phyloP scores from a whole-genome alignment of 2,888 invertebrate genomes.

The Horisme vitalbata region DNA sequence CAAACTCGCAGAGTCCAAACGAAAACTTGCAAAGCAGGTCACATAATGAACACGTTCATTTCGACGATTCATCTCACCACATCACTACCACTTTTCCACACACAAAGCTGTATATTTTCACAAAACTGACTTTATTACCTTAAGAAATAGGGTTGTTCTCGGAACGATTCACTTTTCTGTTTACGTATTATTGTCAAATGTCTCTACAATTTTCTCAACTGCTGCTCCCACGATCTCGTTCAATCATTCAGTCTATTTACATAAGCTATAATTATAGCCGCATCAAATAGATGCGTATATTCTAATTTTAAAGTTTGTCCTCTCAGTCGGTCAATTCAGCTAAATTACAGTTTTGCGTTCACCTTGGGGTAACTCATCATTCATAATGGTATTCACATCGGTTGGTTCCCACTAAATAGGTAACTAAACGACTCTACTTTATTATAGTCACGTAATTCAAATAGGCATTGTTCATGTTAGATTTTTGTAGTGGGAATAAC shows the following conservation, averaged over 20 bases:
- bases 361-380: slow-evolving; percentile 19
- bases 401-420: neutral
- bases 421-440: neutral
- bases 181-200: slow-evolving; percentile 10
- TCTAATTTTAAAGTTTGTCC: slow-evolving; percentile 30
- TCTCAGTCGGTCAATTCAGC: slow-evolving; percentile 15
- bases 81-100: neutral
- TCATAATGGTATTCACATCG: neutral
- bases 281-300: slow-evolving; percentile 44
- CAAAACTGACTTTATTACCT: neutral
- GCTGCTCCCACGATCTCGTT: slow-evolving; percentile 12
- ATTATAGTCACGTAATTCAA: too few relatives aligned
- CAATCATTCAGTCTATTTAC: slow-evolving; percentile 50
- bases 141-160: neutral
- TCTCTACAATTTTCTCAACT: slow-evolving; percentile 17
- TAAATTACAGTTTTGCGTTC: slow-evolving; percentile 20
- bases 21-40: slow-evolving; percentile 15
- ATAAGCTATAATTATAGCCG: slow-evolving; percentile 52
- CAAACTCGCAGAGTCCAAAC: slow-evolving; percentile 24
- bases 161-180: neutral
- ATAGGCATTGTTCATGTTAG: too few relatives aligned
- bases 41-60: slow-evolving; percentile 6
- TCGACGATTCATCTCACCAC: slow-evolving; percentile 13
- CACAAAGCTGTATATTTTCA: neutral
- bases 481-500: too few relatives aligned